Evolutionary conservation across 2,113 vertebrate genomes (phyloP).

Genomic region (Microcebus jonahi): DNA sequence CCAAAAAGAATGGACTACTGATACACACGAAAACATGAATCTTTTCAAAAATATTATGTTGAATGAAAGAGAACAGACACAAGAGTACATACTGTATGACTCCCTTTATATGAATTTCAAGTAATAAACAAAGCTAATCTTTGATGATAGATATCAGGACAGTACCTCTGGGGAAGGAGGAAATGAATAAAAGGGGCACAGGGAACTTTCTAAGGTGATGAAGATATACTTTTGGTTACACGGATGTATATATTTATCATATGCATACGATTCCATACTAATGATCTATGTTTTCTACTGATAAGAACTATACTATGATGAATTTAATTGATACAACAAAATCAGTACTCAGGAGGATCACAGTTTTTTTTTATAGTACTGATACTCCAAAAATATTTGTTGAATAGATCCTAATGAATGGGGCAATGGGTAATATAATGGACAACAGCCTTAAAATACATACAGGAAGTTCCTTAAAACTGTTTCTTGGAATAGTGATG

Average conservation of each 20-base stretch:
- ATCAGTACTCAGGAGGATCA: background rate
- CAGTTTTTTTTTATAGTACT: background rate
- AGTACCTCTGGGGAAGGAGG: background rate
- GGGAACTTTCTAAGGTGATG: background rate
- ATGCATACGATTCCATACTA: background rate
- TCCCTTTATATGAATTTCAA: background rate
- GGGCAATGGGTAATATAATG: background rate
- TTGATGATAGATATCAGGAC: background rate
- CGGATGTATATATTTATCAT: background rate
- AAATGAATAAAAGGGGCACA: background rate
- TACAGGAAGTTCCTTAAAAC: background rate
- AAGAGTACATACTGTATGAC: background rate
- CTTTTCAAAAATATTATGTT: background rate
- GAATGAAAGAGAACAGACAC: background rate
- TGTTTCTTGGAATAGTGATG: background rate
- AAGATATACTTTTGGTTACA: background rate
- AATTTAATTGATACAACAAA: background rate
- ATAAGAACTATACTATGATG: background rate
- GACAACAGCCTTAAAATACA: background rate
- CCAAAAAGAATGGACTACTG: background rate
- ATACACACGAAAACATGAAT: background rate
- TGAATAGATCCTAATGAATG: background rate
- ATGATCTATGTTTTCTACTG: background rate
- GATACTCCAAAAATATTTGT: background rate
- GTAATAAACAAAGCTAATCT: background rate